Evolutionary conservation across 2,888 invertebrate species (phyloP).

Genomic region (Unio pictorum): DNA sequence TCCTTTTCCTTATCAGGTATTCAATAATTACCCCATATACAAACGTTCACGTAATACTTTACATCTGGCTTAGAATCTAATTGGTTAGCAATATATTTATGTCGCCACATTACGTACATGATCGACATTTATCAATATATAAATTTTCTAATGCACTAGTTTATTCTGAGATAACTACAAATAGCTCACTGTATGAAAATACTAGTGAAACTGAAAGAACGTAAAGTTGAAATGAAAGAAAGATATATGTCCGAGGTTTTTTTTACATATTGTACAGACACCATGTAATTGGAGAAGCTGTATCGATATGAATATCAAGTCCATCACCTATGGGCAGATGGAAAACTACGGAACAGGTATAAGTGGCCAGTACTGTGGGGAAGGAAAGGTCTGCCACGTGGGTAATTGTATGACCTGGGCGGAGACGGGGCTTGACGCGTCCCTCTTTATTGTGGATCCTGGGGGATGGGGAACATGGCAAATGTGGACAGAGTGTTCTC

Average conservation of each 20-base stretch:
- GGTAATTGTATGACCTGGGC: constrained; percentile 23
- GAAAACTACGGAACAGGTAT: constrained; percentile 13
- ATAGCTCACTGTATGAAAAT: too few species aligned
- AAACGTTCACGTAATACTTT: too few species aligned
- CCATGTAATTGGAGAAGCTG: constrained; percentile 20
- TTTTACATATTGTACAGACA: constrained; percentile 7
- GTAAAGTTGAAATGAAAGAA: too few species aligned
- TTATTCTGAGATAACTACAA: too few species aligned
- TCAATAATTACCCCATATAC: too few species aligned
- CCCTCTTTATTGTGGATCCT: constrained; percentile 6
- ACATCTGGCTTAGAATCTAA: too few species aligned
- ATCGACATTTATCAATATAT: too few species aligned
- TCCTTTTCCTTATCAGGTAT: too few species aligned
- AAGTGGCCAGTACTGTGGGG: constrained; percentile 31
- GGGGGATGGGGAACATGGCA: constrained; percentile 41
- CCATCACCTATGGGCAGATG: constrained; percentile 21
- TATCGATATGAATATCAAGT: constrained; percentile 19
- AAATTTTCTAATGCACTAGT: too few species aligned
- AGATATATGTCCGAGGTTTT: background rate
- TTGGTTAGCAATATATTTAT: too few species aligned
- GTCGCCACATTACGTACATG: too few species aligned
- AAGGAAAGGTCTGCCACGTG: constrained; percentile 21
- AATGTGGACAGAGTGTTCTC: constrained; percentile 19
- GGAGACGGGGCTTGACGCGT: constrained; percentile 17
- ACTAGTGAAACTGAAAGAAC: too few species aligned